Conservation (phyloP, 2,888 invertebrate species). For the Diloba caeruleocephala region DNA sequence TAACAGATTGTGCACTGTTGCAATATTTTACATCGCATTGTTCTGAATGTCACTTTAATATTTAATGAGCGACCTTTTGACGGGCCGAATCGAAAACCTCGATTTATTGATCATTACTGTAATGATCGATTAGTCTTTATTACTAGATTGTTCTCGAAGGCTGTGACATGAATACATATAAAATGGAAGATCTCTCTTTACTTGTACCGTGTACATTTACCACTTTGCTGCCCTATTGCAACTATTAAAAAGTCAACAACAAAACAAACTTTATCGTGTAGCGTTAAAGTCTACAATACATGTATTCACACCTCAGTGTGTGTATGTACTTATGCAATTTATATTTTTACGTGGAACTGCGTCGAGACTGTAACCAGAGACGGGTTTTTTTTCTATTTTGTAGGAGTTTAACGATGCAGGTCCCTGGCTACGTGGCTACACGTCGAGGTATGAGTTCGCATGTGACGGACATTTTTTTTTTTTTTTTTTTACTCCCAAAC, state of each 20-base stretch:
- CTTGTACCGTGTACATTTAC: slow-evolving; percentile 26
- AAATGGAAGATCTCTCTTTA: slow-evolving; percentile 8
- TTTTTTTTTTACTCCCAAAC: too few species aligned
- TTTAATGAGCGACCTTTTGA: slow-evolving; percentile 22
- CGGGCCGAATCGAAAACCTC: slow-evolving; percentile 4
- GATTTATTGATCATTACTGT: slow-evolving; percentile 27
- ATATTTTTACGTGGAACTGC: slow-evolving; percentile 48
- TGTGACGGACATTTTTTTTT: too few species aligned
- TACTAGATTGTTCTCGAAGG: background rate
- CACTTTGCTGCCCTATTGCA: slow-evolving; percentile 49
- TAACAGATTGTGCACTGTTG: slow-evolving; percentile 16
- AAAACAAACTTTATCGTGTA: slow-evolving; percentile 27
- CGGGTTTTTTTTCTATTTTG: slow-evolving; percentile 55
- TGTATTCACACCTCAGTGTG: slow-evolving; percentile 8
- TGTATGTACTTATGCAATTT: slow-evolving; percentile 48
- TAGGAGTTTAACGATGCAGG: slow-evolving; percentile 30
- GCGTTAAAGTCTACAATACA: slow-evolving; percentile 22
- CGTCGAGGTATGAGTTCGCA: too few species aligned
- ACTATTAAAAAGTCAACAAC: slow-evolving; percentile 27
- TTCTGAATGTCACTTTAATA: slow-evolving; percentile 27
- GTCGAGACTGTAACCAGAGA: slow-evolving; percentile 59
- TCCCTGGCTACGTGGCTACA: too few species aligned
- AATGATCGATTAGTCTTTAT: slow-evolving; percentile 24
- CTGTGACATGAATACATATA: background rate
- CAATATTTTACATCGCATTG: slow-evolving; percentile 19